Percentiles rank a stretch among this genome's conserved stretches.
phyloP scores from a whole-genome alignment of 2,113 vertebrate genomes.

The Myrmecophaga tridactyla region DNA sequence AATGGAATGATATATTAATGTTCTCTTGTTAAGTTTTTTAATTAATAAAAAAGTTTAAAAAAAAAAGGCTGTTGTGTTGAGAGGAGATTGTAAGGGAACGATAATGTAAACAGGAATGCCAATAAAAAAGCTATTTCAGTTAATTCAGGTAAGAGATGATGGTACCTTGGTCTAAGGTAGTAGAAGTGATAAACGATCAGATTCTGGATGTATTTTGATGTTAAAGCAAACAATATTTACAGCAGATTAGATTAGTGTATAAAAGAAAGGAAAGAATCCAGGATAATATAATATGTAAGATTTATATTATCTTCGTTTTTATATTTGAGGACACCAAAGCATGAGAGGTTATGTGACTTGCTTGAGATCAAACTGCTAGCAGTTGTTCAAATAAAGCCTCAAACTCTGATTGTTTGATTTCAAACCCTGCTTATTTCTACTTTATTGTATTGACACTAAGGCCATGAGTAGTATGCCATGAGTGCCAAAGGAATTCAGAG shows the following conservation, averaged over 20 bases:
- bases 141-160: neutral
- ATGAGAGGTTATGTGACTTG: neutral
- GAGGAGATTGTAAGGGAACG: neutral
- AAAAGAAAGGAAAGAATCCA: neutral
- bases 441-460: neutral
- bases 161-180: neutral
- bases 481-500: neutral
- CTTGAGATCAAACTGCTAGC: neutral
- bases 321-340: neutral
- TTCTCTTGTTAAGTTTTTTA: too few species aligned
- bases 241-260: neutral
- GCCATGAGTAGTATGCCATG: neutral
- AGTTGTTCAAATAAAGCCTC: neutral
- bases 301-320: conserved; percentile 16
- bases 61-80: neutral
- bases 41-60: too few species aligned
- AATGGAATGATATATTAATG: too few species aligned
- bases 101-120: neutral
- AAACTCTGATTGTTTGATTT: neutral
- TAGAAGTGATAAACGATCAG: neutral
- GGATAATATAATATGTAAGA: neutral
- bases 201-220: neutral
- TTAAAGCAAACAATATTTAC: neutral
- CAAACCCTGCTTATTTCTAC: neutral
- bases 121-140: neutral